A percentile compares a stretch with the other conserved stretches of the same genome.
These are phyloP conservation scores for Pseudoatta argentina DNA, from an alignment of 1,140 invertebrate genomes.

Conservation along the genomic window DNA sequence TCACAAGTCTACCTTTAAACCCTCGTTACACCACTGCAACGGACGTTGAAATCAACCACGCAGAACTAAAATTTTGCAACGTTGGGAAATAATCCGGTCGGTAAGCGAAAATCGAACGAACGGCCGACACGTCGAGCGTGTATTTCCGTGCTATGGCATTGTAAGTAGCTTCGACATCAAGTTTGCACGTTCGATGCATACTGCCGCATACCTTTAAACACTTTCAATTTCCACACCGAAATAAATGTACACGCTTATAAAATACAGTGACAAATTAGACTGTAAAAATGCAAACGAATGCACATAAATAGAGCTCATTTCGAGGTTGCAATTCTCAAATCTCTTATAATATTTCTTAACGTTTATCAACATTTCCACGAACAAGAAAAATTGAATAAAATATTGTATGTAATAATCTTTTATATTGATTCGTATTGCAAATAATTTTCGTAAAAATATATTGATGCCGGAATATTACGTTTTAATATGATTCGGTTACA, in stretches of 20 bases:
- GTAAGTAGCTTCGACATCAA: constrained; percentile 64
- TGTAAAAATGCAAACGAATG: constrained; percentile 23
- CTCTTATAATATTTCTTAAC: not conserved
- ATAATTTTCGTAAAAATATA: no score
- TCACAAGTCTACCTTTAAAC: constrained; percentile 51
- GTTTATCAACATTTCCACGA: no score
- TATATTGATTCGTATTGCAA: no score
- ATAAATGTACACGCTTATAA: constrained; percentile 49
- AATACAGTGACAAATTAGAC: constrained; percentile 5
- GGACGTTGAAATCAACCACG: constrained; percentile 15
- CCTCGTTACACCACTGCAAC: constrained; percentile 58
- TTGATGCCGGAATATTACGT: no score
- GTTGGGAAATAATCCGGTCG: constrained; percentile 63
- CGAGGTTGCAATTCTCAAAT: not conserved
- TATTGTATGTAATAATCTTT: no score
- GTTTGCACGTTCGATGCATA: constrained; percentile 62
- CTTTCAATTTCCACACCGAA: constrained; percentile 72
- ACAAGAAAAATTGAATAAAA: not conserved
- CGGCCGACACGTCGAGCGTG: constrained; percentile 53
- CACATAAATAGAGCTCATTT: not conserved
- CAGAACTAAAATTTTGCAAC: constrained; percentile 58
- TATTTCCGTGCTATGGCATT: constrained; percentile 57
- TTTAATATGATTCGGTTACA: no score
- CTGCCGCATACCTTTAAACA: constrained; percentile 67
- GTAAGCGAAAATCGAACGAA: constrained; percentile 66